Conservation (phyloP, 2,888 invertebrate genomes). For the Conops quadrifasciatus region DNA sequence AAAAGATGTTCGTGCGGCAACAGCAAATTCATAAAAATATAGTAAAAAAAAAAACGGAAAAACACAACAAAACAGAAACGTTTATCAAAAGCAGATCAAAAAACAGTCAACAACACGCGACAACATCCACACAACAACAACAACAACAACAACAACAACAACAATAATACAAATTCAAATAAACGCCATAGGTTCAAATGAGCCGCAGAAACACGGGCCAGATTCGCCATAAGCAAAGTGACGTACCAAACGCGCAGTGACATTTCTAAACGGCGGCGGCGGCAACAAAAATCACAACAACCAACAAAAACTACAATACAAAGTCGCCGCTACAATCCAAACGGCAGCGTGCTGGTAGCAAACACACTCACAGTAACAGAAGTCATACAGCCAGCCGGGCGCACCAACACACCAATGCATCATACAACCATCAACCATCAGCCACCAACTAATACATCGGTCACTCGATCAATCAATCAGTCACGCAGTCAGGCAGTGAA, state of each 20-base stretch:
- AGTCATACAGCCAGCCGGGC: not conserved
- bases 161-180: no score
- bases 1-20: not conserved
- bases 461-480: constrained; percentile 3
- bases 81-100: not conserved
- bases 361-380: no score
- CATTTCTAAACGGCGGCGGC: no score
- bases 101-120: constrained; percentile 5
- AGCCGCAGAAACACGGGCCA: no score
- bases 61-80: constrained; percentile 1
- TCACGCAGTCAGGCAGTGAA: constrained; percentile 15
- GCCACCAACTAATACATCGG: no score
- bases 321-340: not conserved
- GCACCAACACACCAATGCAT: not conserved
- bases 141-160: not conserved
- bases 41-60: not conserved
- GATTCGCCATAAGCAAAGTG: no score
- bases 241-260: no score
- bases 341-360: constrained; percentile 23
- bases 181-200: no score
- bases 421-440: constrained; percentile 1
- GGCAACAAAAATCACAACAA: no score
- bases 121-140: not conserved
- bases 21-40: not conserved
- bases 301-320: not conserved